Base-by-base conservation (phyloP, 2,797 vertebrate species). In the Sebastes baramenuke region DNA sequence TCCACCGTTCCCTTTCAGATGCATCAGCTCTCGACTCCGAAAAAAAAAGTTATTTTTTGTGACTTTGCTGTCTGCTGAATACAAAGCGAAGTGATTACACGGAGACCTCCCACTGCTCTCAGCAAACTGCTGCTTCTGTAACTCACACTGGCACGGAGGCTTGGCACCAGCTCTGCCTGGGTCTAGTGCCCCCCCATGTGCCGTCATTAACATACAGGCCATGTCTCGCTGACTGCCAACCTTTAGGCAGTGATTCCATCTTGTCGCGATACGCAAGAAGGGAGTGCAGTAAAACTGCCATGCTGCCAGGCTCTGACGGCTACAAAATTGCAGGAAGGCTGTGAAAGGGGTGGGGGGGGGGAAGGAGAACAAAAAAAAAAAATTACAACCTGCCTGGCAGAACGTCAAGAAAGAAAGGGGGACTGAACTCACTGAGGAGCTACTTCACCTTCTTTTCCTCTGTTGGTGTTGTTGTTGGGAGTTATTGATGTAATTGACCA, bases 231-330 rank as follows among this genome's bases (percentile, higher is more conserved):
- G 73, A 80, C 90, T 94, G 91, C 87, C 89, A 92, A 87, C 86
- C 92, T 92, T 91, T 89, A 90, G 94, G 91, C 93, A 83, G 86
- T 86, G 90, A 91, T 94, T 94, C 92, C 91, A 93, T 95, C 93
- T 86, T 88, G 81, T 86, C 84, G 68, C 84, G 89, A 87, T 82
- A 84, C 78, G 58, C 83, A 86, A 88, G 82, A 76, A 92, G 85
- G 84, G 89, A 88, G 83, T 82, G 87, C 81, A 86, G 87, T 92
- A 93, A 94, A 95, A 90, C 76, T 91, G 88, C 88, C 87, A 85
- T 75, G 87, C 87, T 91, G 90, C 91, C 90, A 92, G 85, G 67
- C 72, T 87, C 81, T 93, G 90, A 91, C 81, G 81, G 90, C 87
- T 81, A 88, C 87, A 94, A 92, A 94, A 92, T 90, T 91, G 77